Conservation (phyloP, 2,113 vertebrate species). For the Gallinago undulata region DNA sequence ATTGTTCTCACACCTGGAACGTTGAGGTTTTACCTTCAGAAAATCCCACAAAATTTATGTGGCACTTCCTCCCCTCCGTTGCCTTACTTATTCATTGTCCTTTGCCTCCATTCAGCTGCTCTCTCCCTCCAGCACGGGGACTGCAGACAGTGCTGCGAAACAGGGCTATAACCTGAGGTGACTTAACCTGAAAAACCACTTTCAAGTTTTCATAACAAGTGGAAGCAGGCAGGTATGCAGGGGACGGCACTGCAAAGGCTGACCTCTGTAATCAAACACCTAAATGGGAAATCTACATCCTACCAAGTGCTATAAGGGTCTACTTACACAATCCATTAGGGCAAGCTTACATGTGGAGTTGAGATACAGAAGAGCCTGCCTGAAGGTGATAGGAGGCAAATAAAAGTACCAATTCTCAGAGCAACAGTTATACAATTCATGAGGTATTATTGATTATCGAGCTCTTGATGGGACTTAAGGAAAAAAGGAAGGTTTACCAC, state of each 20-base stretch:
- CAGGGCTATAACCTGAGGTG: neutral
- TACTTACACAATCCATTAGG: neutral
- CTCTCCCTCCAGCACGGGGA: neutral
- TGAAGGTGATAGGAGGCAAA: neutral
- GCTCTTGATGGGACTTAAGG: no score
- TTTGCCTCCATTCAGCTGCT: neutral
- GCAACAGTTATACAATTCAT: neutral
- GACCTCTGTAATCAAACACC: neutral
- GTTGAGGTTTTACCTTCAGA: neutral
- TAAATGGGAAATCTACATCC: neutral
- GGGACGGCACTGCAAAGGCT: neutral
- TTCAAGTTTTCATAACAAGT: neutral
- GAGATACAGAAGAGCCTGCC: neutral
- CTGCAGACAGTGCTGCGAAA: neutral
- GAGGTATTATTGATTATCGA: neutral
- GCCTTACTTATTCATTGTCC: neutral
- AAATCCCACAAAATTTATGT: neutral
- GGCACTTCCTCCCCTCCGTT: neutral
- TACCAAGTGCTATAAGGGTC: neutral
- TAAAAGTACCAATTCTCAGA: neutral
- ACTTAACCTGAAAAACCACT: neutral
- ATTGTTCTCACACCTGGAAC: neutral
- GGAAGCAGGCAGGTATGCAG: neutral
- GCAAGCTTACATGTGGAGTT: accelerated
- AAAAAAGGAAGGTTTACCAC: no score